phyloP scores from a whole-genome alignment of 2,888 invertebrate species.

The Netelia fuscicornis region DNA sequence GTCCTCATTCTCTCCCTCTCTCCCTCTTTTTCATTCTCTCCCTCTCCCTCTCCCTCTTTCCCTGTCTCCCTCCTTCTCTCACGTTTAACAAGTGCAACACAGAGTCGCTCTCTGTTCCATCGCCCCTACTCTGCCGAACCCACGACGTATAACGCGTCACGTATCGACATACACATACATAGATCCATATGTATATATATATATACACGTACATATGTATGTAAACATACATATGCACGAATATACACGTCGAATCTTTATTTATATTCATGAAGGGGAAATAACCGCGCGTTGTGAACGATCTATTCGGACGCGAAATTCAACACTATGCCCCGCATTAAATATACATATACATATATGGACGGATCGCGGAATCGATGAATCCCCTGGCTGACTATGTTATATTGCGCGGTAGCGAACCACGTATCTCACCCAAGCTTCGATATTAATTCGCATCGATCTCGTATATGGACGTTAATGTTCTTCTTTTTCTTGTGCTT shows the following conservation, averaged over 20 bases:
- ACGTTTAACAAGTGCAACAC: conserved; percentile 12
- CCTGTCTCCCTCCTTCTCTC: conserved; percentile 10
- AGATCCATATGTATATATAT: not conserved
- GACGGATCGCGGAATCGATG: conserved; percentile 17
- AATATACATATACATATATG: conserved; percentile 6
- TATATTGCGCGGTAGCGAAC: not conserved
- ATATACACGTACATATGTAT: conserved; percentile 27
- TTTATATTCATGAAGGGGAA: conserved; percentile 66
- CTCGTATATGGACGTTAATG: not conserved
- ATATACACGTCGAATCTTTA: conserved; percentile 48
- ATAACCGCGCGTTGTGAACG: conserved; percentile 54
- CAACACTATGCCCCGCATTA: not conserved
- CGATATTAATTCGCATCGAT: conserved; percentile 5
- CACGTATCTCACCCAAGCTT: conserved; percentile 5
- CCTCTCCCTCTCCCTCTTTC: too few species aligned
- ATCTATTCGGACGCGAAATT: conserved; percentile 41
- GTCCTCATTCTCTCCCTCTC: too few species aligned
- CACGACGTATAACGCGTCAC: conserved; percentile 32
- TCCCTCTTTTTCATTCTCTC: too few species aligned
- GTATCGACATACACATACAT: conserved; percentile 25
- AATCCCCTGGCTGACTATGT: not conserved
- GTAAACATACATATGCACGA: conserved; percentile 2
- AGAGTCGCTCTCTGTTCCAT: conserved; percentile 39
- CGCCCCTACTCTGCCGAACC: conserved; percentile 2
- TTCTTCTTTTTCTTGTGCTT: not conserved